phyloP scores from a whole-genome alignment of 2,888 invertebrate genomes.

The Ormyrus nitidulus region DNA sequence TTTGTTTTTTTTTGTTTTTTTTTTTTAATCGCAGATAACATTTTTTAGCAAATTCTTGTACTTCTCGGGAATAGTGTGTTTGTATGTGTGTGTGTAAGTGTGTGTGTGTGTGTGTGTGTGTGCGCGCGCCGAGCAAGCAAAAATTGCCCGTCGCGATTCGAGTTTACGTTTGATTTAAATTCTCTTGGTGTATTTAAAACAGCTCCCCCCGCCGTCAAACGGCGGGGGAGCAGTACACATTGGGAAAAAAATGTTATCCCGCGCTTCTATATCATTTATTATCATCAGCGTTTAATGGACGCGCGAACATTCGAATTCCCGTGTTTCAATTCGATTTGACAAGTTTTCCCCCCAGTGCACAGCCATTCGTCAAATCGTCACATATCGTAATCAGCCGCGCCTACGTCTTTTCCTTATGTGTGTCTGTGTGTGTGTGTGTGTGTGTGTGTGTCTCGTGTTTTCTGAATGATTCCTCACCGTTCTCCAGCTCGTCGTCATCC shows the following conservation, averaged over 20 bases:
- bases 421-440: slow-evolving; percentile 16
- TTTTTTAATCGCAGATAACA: slow-evolving; percentile 36
- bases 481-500: neutral
- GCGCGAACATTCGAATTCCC: slow-evolving; percentile 35
- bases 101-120: no score
- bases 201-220: neutral
- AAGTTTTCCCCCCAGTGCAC: slow-evolving; percentile 55
- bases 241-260: slow-evolving; percentile 42
- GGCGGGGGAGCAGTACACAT: slow-evolving; percentile 21
- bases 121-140: slow-evolving; percentile 2
- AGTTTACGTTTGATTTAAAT: slow-evolving; percentile 19
- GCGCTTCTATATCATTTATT: neutral
- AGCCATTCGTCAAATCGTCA: slow-evolving; percentile 51
- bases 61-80: neutral
- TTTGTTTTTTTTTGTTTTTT: no score
- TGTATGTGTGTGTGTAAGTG: no score
- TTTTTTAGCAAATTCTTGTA: slow-evolving; percentile 41
- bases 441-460: slow-evolving; percentile 15
- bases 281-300: slow-evolving; percentile 2
- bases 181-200: neutral
- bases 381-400: slow-evolving; percentile 33
- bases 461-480: neutral
- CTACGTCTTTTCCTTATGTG: slow-evolving; percentile 26
- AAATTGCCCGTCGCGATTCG: neutral
- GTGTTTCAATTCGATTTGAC: slow-evolving; percentile 55